phyloP scores from a whole-genome alignment of 2,113 vertebrate genomes.

The Cinclus cinclus region DNA sequence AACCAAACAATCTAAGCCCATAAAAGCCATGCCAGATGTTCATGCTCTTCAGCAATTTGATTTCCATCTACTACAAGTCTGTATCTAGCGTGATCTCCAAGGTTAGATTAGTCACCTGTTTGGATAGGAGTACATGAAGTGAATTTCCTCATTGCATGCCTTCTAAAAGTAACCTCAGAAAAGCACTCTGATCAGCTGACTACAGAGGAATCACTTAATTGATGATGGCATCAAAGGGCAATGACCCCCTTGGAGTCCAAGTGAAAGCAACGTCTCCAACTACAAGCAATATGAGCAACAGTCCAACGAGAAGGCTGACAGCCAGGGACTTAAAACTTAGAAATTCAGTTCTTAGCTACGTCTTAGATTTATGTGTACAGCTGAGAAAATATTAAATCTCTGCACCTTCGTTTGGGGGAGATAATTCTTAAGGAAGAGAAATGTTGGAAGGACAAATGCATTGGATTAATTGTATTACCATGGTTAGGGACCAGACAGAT shows the following conservation, averaged over 20 bases:
- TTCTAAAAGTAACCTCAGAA: conserved; percentile 11
- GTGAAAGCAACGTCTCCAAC: background rate
- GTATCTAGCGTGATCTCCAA: background rate
- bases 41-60: background rate
- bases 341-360: background rate
- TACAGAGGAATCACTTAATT: background rate
- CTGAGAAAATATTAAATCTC: background rate
- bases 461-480: background rate
- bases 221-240: background rate
- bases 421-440: background rate
- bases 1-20: background rate
- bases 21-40: background rate
- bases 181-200: background rate
- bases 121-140: background rate
- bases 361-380: background rate
- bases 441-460: background rate
- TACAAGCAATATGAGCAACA: background rate
- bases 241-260: background rate
- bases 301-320: background rate
- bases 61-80: background rate
- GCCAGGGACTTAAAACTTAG: background rate
- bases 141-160: background rate
- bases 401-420: background rate
- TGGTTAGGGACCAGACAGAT: background rate
- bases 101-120: background rate